Conservation (phyloP, 2,888 invertebrate genomes). For the Microlaimidae sp. region DNA sequence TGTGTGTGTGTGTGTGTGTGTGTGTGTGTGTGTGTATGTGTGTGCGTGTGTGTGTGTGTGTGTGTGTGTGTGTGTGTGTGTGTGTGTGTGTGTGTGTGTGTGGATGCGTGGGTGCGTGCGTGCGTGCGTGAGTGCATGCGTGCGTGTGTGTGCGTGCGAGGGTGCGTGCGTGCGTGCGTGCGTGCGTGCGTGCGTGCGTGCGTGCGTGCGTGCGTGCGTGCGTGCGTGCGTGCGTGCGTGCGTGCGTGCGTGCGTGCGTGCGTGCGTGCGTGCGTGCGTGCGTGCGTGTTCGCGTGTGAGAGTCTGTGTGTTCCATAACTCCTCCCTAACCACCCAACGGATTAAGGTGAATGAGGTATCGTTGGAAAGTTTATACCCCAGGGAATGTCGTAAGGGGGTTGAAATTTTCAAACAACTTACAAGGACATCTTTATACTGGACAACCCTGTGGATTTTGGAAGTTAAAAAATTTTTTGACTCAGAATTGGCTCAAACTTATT, state of each 20-base stretch:
- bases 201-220: conserved; percentile 3
- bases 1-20: conserved; percentile 9
- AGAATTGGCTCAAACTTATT: too few species aligned
- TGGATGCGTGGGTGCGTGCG: too few species aligned
- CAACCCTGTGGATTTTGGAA: too few species aligned
- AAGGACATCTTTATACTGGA: too few species aligned
- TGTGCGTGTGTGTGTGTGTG: conserved; percentile 8
- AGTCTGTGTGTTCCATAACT: too few species aligned
- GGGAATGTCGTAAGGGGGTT: too few species aligned
- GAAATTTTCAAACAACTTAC: too few species aligned
- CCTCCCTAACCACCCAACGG: too few species aligned
- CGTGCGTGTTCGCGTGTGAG: neutral
- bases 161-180: conserved; percentile 4
- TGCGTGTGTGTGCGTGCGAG: neutral
- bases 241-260: neutral
- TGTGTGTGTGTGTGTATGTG: conserved; percentile 8
- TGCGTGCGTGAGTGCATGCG: neutral
- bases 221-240: neutral
- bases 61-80: conserved; percentile 9
- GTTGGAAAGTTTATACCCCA: too few species aligned
- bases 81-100: conserved; percentile 7
- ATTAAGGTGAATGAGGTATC: too few species aligned
- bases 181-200: conserved; percentile 3
- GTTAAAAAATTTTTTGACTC: too few species aligned
- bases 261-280: neutral